These are phyloP conservation scores for Dasypolia templi DNA, from an alignment of 2,888 invertebrate genomes.

Conservation along the genomic window DNA sequence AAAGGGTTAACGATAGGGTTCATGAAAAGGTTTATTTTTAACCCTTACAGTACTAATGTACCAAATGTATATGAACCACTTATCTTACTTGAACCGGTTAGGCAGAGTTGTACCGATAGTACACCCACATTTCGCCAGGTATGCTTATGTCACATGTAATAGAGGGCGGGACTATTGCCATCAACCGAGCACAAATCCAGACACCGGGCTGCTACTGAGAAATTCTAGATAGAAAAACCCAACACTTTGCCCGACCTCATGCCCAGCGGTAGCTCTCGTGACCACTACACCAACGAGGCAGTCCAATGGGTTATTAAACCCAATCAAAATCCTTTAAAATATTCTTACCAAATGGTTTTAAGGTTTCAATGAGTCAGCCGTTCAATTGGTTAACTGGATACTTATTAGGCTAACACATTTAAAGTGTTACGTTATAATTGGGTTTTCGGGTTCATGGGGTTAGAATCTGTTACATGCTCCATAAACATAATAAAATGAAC, in stretches of 20 bases:
- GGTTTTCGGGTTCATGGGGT: background rate
- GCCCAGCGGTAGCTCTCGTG: too few species aligned
- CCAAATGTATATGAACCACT: background rate
- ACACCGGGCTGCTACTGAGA: too few species aligned
- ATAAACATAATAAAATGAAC: background rate
- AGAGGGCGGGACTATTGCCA: too few species aligned
- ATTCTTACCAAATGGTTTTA: background rate
- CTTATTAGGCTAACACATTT: background rate
- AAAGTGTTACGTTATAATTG: background rate
- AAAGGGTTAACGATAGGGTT: background rate
- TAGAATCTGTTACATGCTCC: background rate
- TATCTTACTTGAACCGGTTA: background rate
- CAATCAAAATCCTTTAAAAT: background rate
- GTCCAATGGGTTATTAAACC: background rate
- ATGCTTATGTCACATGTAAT: too few species aligned
- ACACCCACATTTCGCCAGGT: too few species aligned
- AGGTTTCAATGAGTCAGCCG: background rate
- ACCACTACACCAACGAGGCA: too few species aligned
- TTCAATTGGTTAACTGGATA: background rate
- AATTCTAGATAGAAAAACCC: too few species aligned
- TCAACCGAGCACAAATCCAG: too few species aligned
- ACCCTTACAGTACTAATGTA: background rate
- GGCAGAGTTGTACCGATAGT: too few species aligned
- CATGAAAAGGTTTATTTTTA: background rate
- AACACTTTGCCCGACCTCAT: too few species aligned